A percentile compares a stretch with the other conserved stretches of the same genome.
These are phyloP conservation scores for Liodrosophila aerea DNA, from an alignment of 2,888 invertebrate species.

Conservation along the genomic window DNA sequence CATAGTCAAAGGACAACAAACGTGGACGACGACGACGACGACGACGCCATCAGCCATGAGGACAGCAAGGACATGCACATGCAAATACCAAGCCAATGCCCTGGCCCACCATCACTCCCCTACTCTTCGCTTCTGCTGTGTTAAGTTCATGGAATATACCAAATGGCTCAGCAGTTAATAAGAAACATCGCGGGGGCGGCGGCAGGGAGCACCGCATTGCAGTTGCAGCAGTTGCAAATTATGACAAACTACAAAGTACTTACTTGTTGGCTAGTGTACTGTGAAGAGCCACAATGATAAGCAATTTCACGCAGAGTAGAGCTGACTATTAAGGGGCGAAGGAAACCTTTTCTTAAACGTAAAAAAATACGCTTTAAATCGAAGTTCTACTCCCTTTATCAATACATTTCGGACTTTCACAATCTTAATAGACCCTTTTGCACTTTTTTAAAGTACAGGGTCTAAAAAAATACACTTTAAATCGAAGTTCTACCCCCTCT, in stretches of 20 bases:
- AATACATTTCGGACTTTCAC: no score
- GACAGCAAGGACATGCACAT: constrained; percentile 52
- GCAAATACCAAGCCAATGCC: constrained; percentile 53
- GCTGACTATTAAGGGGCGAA: no score
- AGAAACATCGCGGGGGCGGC: constrained; percentile 51
- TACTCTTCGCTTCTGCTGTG: constrained; percentile 20
- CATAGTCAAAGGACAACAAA: constrained; percentile 71
- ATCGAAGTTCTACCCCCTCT: no score
- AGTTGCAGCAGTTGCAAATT: constrained; percentile 69
- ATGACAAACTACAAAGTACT: constrained; percentile 57
- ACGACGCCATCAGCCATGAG: constrained; percentile 7
- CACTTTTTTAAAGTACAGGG: no score
- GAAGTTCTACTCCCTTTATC: no score
- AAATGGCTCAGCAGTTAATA: constrained; percentile 71
- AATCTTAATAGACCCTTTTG: no score
- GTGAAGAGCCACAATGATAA: not conserved
- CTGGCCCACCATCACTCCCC: not conserved
- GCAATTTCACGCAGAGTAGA: not conserved
- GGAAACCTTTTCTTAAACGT: no score
- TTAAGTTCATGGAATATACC: constrained; percentile 47
- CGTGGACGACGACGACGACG: constrained; percentile 13
- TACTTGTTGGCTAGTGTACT: no score
- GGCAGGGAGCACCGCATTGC: constrained; percentile 23
- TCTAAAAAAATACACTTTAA: no score
- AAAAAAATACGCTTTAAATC: no score